A percentile compares a stretch with the other conserved stretches of the same genome.
Evolutionary conservation across 2,888 invertebrate species (phyloP).

Genomic region (Cheilosia pagana): DNA sequence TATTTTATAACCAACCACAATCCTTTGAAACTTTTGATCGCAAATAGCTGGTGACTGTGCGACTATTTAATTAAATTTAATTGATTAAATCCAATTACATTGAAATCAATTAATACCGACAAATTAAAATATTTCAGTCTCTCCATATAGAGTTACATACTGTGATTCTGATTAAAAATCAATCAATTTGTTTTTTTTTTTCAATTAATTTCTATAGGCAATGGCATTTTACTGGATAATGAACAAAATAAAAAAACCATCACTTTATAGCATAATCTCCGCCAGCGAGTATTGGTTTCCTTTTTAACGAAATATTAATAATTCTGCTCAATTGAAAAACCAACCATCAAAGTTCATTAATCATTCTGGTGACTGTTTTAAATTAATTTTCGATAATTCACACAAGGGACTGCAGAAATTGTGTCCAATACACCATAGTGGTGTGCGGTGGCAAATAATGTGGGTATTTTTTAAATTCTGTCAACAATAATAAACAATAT

Average conservation of each 20-base stretch:
- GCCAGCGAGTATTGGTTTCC: neutral
- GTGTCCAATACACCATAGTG: neutral
- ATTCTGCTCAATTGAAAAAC: conserved; percentile 1
- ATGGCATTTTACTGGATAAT: neutral
- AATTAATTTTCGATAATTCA: conserved; percentile 41
- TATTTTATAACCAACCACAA: too few relatives aligned
- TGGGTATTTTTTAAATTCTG: too few relatives aligned
- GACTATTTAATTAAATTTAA: neutral
- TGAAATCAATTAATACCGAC: conserved; percentile 6
- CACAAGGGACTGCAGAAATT: neutral
- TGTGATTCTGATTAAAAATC: neutral
- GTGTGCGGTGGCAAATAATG: neutral
- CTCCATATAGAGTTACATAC: neutral
- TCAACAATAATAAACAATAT: too few relatives aligned
- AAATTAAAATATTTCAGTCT: neutral
- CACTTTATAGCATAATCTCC: too few relatives aligned
- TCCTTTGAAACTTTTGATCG: too few relatives aligned
- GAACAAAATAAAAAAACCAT: too few relatives aligned
- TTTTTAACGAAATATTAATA: conserved; percentile 7
- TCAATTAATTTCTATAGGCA: neutral
- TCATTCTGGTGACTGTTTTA: conserved; percentile 34
- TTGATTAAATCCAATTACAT: neutral
- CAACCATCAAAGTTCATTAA: conserved; percentile 38
- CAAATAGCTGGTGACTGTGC: neutral
- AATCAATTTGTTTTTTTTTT: neutral